These are phyloP conservation scores for Achroia grisella DNA, from an alignment of 1,140 invertebrate species.

Conservation along the genomic window DNA sequence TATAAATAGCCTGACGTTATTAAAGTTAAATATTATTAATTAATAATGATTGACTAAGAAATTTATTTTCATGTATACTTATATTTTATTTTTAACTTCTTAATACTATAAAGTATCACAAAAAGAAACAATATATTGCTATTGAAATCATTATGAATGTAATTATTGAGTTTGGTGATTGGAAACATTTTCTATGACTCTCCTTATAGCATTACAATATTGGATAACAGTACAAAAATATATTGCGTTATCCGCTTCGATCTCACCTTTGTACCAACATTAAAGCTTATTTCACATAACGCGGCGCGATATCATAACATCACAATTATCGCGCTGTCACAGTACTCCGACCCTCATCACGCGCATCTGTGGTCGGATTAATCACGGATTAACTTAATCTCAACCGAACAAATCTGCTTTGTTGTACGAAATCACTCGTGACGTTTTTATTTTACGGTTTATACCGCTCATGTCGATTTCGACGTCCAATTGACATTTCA, in stretches of 20 bases:
- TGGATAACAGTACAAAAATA: not conserved
- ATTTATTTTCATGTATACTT: no score
- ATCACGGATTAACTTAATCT: slow-evolving; percentile 50
- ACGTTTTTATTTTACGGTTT: slow-evolving; percentile 26
- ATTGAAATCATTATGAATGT: not conserved
- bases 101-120: no score
- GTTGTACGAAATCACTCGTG: slow-evolving; percentile 28
- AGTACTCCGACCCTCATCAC: slow-evolving; percentile 44
- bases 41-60: no score
- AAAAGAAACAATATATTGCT: no score
- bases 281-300: slow-evolving; percentile 9
- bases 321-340: slow-evolving; percentile 50
- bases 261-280: not conserved
- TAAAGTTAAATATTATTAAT: no score
- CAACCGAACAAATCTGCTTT: slow-evolving; percentile 39
- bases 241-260: not conserved
- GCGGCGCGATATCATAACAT: slow-evolving; percentile 33
- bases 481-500: slow-evolving; percentile 4
- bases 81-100: no score
- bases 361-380: slow-evolving; percentile 42
- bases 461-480: not conserved
- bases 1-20: no score
- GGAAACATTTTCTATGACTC: not conserved
- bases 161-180: not conserved
- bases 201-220: not conserved